Base-by-base conservation (phyloP, 2,797 vertebrate species). In the Neoniphon sammara region DNA sequence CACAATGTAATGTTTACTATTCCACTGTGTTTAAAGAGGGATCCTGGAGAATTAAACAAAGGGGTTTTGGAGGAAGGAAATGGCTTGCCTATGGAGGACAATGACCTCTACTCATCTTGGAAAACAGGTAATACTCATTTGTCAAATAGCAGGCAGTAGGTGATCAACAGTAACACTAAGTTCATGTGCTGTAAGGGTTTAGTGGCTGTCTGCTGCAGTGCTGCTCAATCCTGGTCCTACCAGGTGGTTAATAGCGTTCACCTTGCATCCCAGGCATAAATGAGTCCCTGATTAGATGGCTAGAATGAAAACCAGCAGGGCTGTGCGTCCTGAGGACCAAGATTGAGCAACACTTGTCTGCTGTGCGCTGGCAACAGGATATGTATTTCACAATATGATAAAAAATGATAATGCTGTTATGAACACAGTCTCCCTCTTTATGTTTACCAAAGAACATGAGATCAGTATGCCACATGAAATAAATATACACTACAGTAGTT, bases 101-200 rank as follows among this genome's bases (percentile, higher is more conserved):
- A 97, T 64, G 91, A 94, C 14, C 93, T 97, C 78, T 98, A 97
- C 70, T 95, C 94, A 0, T 94, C 94, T 36, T 95, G 94, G 95
- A 89, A 92, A 78, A 90, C 91, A 65, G 10, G 96, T 97, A 89
- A 86, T 50, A 64, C 27, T 23, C 1, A 1, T 9, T 8, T 54
- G 20, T 58, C 20, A 52, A 30, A 44, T n/a, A 27, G 8, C 14
- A 57, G 34, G 23, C 0, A 2, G 54, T 50, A 50, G 20, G 23
- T 66, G 30, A 83, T 60, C 36, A 49, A 7, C 1, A 39, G 52
- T 11, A 64, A 68, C 5, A 31, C 23, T 39, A 2, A 12, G 11
- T 64, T 57, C 64, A 36, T 15, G 21, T 34, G 31, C 31, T 34
- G 31, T 25, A 25, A 25, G 44, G 61, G 46, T 46, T 31, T 50